These are phyloP conservation scores for Brachypterus glaber DNA, from an alignment of 2,888 invertebrate species.

Conservation along the genomic window DNA sequence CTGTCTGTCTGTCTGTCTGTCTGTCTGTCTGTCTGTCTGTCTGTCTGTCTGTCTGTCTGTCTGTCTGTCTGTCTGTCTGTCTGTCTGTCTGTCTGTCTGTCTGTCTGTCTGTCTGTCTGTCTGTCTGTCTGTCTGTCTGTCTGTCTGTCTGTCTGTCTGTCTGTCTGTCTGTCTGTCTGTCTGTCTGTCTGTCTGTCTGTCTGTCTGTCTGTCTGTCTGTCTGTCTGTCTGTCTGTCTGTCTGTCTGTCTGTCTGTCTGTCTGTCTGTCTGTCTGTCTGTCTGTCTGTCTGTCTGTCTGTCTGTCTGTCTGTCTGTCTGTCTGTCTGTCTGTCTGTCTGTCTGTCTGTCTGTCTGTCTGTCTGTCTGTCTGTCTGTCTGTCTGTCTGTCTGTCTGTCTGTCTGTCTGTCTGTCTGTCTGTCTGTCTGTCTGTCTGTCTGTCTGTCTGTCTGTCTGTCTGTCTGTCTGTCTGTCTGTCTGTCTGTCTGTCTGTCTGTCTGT, in stretches of 20 bases:
- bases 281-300: constrained; percentile 6
- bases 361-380: constrained; percentile 2
- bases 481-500: constrained; percentile 2
- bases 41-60: constrained; percentile 6
- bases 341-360: constrained; percentile 3
- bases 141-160: constrained; percentile 6
- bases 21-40: constrained; percentile 6
- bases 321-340: constrained; percentile 6
- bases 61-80: constrained; percentile 6
- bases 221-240: constrained; percentile 6
- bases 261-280: constrained; percentile 6
- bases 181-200: constrained; percentile 6
- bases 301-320: constrained; percentile 6
- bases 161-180: constrained; percentile 6
- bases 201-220: constrained; percentile 6
- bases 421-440: constrained; percentile 2
- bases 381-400: constrained; percentile 2
- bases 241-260: constrained; percentile 6
- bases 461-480: constrained; percentile 2
- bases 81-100: constrained; percentile 6
- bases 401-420: constrained; percentile 2
- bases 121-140: constrained; percentile 6
- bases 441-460: constrained; percentile 2
- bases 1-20: constrained; percentile 6
- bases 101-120: constrained; percentile 6